These are phyloP conservation scores for Python bivittatus DNA, from an alignment of 2,113 vertebrate genomes.

Conservation along the genomic window DNA sequence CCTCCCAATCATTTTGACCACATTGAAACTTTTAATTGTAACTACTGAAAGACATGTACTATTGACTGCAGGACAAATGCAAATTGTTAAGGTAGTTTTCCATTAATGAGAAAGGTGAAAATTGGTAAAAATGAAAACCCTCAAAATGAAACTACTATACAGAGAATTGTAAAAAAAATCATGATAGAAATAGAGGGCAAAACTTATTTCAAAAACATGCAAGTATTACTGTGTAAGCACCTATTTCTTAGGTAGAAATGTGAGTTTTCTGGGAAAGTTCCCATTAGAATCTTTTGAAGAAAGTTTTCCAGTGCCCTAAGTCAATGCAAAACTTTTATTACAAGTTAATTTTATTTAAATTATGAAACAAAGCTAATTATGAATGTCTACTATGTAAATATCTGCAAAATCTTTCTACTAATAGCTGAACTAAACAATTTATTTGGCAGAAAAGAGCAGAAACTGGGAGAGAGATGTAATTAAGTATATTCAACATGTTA, in stretches of 20 bases:
- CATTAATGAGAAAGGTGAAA: background rate
- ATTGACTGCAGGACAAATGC: background rate
- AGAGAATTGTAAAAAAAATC: background rate
- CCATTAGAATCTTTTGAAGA: background rate
- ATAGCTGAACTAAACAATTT: background rate
- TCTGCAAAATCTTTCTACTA: background rate
- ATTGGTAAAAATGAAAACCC: background rate
- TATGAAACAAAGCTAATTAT: background rate
- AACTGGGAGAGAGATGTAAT: background rate
- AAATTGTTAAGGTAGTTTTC: background rate
- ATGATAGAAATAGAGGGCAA: background rate
- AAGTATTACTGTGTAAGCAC: background rate
- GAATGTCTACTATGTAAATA: background rate
- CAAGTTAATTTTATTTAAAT: background rate
- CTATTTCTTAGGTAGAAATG: background rate
- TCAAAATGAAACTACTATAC: background rate
- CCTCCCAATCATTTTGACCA: background rate
- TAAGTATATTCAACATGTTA: background rate
- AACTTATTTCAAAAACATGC: background rate
- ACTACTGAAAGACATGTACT: background rate
- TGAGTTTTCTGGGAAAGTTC: background rate
- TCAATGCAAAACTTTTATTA: background rate
- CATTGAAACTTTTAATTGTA: background rate
- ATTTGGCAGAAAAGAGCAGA: background rate
- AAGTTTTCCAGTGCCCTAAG: background rate